These are phyloP conservation scores for Idris sp. DNA, from an alignment of 1,140 invertebrate genomes.

Conservation along the genomic window DNA sequence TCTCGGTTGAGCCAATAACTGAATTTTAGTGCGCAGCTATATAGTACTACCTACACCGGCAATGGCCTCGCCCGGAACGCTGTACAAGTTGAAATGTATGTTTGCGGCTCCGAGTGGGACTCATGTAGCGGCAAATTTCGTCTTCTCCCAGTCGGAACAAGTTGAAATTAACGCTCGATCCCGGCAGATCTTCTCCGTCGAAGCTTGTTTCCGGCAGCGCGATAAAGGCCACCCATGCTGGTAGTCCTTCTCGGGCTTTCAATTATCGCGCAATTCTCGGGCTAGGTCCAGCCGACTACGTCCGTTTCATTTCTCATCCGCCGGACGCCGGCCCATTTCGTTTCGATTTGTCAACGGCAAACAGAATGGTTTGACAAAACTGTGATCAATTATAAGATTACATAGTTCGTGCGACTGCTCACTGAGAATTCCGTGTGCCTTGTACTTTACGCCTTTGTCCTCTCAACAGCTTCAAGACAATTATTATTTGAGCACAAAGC, in stretches of 20 bases:
- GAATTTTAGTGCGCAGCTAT: slow-evolving; percentile 24
- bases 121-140: slow-evolving; percentile 49
- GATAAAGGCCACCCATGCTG: slow-evolving; percentile 50
- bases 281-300: slow-evolving; percentile 52
- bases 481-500: slow-evolving; percentile 45
- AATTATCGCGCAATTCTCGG: slow-evolving; percentile 65
- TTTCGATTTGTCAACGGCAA: slow-evolving; percentile 65
- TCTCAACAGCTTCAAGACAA: slow-evolving; percentile 48
- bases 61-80: slow-evolving; percentile 2
- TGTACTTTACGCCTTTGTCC: slow-evolving; percentile 50
- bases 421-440: slow-evolving; percentile 29
- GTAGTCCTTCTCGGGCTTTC: slow-evolving; percentile 57
- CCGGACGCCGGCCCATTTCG: slow-evolving; percentile 59
- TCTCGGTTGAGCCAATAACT: slow-evolving; percentile 42
- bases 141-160: slow-evolving; percentile 40
- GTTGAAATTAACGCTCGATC: slow-evolving; percentile 52
- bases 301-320: slow-evolving; percentile 62
- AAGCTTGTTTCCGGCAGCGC: slow-evolving; percentile 44
- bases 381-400: slow-evolving; percentile 65
- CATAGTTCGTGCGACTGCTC: slow-evolving; percentile 46
- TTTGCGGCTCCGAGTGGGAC: slow-evolving; percentile 12
- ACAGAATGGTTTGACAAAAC: slow-evolving; percentile 62
- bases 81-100: slow-evolving; percentile 36
- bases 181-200: slow-evolving; percentile 42
- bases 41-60: too few species aligned